Evolutionary conservation across 2,888 invertebrate species (phyloP), one percentile per base, ranked within the genome.

Genomic region (Hyppa rectilinea): DNA sequence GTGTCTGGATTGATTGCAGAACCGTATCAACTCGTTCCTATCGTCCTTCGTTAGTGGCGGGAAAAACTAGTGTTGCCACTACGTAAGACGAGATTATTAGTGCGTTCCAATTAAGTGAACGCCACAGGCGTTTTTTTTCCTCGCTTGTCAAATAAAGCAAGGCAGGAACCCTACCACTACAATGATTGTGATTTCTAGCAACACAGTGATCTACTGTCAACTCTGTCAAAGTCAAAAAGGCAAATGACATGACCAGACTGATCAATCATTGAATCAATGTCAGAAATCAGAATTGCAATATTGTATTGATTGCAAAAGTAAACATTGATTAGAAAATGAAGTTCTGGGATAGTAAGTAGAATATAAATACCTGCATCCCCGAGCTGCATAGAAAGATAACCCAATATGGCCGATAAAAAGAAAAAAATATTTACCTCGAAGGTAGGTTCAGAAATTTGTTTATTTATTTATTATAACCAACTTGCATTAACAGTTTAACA

Each of bases 391-490:
- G 23, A 20, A 52, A 66, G 17, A 9, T 4, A 2, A 47, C 3
- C 12, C 9, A 60, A 17, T n/a, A 94, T 95, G 94, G 88, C 95
- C 47, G 95, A 95, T 75, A 95, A 96, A 82, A 96, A 96, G 87
- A 96, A 96, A 84, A 96, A 96, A 90, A 92, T 95, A 76, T 93
- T 92, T 77, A 78, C 90, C 47, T 69, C 90, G 2, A 94, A 95
- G 89, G 94, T 94, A 85, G 63, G 62, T 63, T 53, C 29, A 40
- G 1, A 40, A 47, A 29, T 31, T 14, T 2, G 2, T 36, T 10
- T 43, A n/a, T 29, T n/a, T n/a, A n/a, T n/a, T n/a, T n/a, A n/a
- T n/a, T n/a, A n/a, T n/a, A n/a, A n/a, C n/a, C n/a, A n/a, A n/a
- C n/a, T n/a, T n/a, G n/a, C n/a, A n/a, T n/a, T n/a, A n/a, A n/a